Conservation (phyloP, 2,113 vertebrate genomes). For the Anarhynchus alexandrinus region DNA sequence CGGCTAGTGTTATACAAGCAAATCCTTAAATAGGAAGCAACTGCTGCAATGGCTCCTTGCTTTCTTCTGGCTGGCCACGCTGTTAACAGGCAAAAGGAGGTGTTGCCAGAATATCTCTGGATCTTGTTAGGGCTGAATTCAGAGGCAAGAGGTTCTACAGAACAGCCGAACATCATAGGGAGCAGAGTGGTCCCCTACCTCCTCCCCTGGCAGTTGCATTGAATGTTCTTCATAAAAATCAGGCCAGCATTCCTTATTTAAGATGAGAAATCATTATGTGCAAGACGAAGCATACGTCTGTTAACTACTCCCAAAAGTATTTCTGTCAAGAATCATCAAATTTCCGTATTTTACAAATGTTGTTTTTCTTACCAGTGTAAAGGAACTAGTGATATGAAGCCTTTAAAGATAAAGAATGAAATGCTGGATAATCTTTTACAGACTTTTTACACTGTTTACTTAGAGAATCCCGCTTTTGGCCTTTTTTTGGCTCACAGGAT, state of each 20-base stretch:
- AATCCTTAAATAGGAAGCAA: not conserved
- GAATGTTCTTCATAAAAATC: not conserved
- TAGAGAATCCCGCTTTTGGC: not conserved
- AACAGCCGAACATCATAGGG: not conserved
- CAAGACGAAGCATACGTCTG: not conserved
- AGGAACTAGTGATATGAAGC: not conserved
- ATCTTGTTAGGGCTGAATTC: fast-evolving
- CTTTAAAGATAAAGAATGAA: not conserved
- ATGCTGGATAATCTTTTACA: not conserved
- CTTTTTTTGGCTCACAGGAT: not conserved
- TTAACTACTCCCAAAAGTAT: not conserved
- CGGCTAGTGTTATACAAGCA: not conserved
- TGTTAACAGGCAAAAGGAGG: not conserved
- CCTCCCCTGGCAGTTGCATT: not conserved
- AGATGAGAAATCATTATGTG: not conserved
- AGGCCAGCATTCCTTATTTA: not conserved
- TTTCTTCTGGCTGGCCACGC: not conserved
- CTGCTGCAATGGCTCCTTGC: not conserved
- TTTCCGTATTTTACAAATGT: not conserved
- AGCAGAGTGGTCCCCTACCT: not conserved
- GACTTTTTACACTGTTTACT: not conserved
- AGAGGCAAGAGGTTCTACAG: not conserved
- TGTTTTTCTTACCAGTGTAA: not conserved
- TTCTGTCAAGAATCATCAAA: slow-evolving; percentile 19
- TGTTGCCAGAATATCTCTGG: not conserved